Conservation (phyloP, 2,888 invertebrate genomes). For the Yponomeuta plumbellus region DNA sequence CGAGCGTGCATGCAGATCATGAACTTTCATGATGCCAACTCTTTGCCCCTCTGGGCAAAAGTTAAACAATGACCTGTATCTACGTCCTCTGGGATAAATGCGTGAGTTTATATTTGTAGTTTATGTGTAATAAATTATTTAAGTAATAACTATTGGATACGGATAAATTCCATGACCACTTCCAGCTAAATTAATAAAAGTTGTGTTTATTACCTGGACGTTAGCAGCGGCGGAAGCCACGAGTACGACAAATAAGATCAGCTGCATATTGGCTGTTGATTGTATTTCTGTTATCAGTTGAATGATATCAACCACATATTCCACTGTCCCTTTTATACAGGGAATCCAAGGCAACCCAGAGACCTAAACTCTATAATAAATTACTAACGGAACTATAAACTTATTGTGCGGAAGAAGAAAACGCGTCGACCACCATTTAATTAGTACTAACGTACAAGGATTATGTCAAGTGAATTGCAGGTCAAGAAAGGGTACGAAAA, state of each 20-base stretch:
- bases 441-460: neutral
- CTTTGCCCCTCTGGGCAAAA: no score
- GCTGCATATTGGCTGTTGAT: conserved; percentile 5
- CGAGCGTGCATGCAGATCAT: no score
- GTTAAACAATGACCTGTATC: no score
- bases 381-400: neutral
- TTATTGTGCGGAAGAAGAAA: neutral
- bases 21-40: no score
- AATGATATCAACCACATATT: conserved; percentile 1
- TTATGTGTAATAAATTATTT: no score
- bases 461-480: neutral
- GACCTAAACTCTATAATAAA: neutral
- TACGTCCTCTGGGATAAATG: no score
- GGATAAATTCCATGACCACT: no score
- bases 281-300: neutral
- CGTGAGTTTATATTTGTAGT: no score
- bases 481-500: neutral
- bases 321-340: conserved; percentile 13
- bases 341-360: conserved; percentile 10
- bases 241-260: neutral
- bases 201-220: conserved; percentile 5
- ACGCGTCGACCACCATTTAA: neutral
- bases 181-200: neutral
- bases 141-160: no score
- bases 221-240: conserved; percentile 11